These are phyloP conservation scores for Tangara arthus DNA, from an alignment of 2,797 vertebrate species.

Conservation along the genomic window DNA sequence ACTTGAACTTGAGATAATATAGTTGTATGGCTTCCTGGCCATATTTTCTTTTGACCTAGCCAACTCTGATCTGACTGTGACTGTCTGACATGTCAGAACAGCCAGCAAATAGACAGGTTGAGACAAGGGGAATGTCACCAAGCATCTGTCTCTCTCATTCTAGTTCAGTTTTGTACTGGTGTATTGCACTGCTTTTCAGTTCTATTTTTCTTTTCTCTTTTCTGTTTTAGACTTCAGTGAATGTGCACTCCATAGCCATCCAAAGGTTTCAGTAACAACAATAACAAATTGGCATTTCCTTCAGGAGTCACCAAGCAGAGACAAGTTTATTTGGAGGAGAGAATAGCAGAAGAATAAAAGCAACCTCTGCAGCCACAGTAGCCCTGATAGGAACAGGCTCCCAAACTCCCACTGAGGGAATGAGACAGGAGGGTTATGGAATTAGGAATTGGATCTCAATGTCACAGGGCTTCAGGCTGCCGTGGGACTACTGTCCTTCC, in stretches of 20 bases:
- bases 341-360: neutral
- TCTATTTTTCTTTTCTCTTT: neutral
- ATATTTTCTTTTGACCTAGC: neutral
- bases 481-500: neutral
- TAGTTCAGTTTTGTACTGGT: neutral
- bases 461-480: neutral
- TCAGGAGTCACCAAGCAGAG: neutral
- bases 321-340: neutral
- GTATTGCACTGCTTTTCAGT: neutral
- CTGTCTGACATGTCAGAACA: neutral
- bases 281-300: neutral
- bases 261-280: neutral
- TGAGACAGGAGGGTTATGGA: neutral
- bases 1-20: neutral
- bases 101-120: neutral
- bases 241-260: neutral
- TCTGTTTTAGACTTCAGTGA: neutral
- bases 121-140: neutral
- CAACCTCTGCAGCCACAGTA: neutral
- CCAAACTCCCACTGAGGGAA: no score
- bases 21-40: neutral
- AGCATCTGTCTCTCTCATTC: neutral
- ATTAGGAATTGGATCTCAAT: neutral
- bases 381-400: neutral
- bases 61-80: neutral